These are phyloP conservation scores for Tachina grossa DNA, from an alignment of 2,888 invertebrate species.

Conservation along the genomic window DNA sequence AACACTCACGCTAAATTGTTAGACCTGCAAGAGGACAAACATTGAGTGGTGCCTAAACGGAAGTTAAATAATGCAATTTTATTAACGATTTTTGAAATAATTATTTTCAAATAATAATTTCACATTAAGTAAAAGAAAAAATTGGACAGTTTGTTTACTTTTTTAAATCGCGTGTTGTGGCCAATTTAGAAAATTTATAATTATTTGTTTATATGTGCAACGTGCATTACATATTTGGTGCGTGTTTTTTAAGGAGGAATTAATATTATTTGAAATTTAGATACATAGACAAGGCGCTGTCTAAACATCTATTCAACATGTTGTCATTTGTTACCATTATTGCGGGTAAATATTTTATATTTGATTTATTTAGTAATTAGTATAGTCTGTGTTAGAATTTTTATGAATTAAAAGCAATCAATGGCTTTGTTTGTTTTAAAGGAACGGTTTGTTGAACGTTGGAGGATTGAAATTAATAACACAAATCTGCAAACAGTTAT, in stretches of 20 bases:
- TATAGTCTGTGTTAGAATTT: background rate
- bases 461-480: too few relatives aligned
- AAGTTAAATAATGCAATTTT: constrained; percentile 32
- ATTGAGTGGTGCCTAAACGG: constrained; percentile 48
- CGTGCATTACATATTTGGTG: constrained; percentile 5
- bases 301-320: constrained; percentile 54
- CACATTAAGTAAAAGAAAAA: constrained; percentile 2
- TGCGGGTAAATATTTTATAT: constrained; percentile 62
- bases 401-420: background rate
- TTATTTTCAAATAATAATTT: constrained; percentile 4
- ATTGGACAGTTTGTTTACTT: background rate
- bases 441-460: too few relatives aligned
- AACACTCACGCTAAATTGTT: constrained; percentile 60
- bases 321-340: constrained; percentile 50
- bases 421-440: background rate
- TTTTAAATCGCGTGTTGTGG: constrained; percentile 61
- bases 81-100: constrained; percentile 39
- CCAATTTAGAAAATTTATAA: constrained; percentile 7
- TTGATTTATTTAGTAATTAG: background rate
- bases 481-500: too few relatives aligned
- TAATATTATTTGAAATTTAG: background rate
- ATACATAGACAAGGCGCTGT: background rate
- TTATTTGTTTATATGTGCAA: background rate
- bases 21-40: constrained; percentile 41
- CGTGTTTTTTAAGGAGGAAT: constrained; percentile 28